Base-by-base conservation (phyloP, 2,113 vertebrate genomes). In the Leucoraja erinaceus region DNA sequence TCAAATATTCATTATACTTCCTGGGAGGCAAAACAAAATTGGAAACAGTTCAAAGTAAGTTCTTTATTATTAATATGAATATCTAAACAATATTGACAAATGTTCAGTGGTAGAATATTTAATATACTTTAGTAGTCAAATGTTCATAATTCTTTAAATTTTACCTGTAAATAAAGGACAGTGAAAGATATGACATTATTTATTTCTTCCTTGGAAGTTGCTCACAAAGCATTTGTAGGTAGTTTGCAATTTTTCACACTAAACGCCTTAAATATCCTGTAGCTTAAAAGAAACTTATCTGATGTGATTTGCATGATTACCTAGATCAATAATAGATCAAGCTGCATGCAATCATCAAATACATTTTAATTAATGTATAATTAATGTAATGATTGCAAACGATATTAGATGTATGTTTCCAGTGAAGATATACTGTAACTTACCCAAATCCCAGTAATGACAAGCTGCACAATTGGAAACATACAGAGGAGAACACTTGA, bases 261-360 rank as follows among this genome's bases (percentile, higher is more conserved):
- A 91, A 90, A 70, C 9, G 1, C 25, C 61, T 84, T 86, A 25
- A 70, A 72, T 54, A 33, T 91, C 8, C 68, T 25, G 12, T 72
- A 18, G 38, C 38, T 91, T 68, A 68, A 47, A 91, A 47, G 66
- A 8, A 91, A 91, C 22, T 54, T 91, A 91, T 54, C 68, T 91
- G 38, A 72, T 72, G 38, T 91, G 38, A 74, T 25, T 54, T 54
- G 68, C 38, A 68, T 54, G 90, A 22, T 54, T 72, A 72, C 68
- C 90, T 54, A 28, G 68, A 54, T 38, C 20, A 47, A 25, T 54
- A 72, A 72, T 54, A 91, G 68, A 74, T 28, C 90, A 91, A 54
- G 8, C 33, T 54, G 33, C 33, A 74, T 91, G 33, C 47, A 63
- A 72, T 54, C 20, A 38, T 91, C 68, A 54, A 33, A 47, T 4